Evolutionary conservation across 1,140 invertebrate genomes (phyloP).

Genomic region (Sipha flava): DNA sequence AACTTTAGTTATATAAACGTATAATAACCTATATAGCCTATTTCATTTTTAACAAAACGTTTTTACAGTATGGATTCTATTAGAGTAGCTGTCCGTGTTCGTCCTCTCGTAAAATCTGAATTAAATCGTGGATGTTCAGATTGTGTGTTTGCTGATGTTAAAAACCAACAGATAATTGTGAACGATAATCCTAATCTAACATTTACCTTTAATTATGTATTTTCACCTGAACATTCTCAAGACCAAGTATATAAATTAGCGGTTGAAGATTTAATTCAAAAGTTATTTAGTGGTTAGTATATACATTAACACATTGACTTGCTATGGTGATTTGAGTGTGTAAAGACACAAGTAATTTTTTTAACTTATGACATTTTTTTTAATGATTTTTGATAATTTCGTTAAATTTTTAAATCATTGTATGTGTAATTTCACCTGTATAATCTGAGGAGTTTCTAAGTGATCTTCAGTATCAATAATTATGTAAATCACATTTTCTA

Average conservation of each 20-base stretch:
- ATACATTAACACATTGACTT: too few relatives aligned
- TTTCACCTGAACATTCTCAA: conserved; percentile 60
- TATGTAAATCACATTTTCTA: too few relatives aligned
- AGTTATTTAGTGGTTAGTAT: conserved; percentile 66
- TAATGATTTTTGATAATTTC: too few relatives aligned
- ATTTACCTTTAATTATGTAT: conserved; percentile 86
- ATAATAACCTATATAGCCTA: too few relatives aligned
- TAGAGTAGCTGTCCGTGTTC: conserved; percentile 76
- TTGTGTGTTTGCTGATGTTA: conserved; percentile 47
- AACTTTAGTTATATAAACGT: too few relatives aligned
- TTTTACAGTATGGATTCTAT: conserved; percentile 54
- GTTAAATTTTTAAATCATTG: too few relatives aligned
- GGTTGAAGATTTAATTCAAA: conserved; percentile 63
- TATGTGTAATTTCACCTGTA: too few relatives aligned
- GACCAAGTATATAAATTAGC: conserved; percentile 66
- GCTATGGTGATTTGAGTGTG: too few relatives aligned
- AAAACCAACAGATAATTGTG: conserved; percentile 61
- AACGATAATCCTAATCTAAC: conserved; percentile 55
- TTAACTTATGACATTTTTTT: too few relatives aligned
- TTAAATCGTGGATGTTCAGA: conserved; percentile 51
- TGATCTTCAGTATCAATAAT: too few relatives aligned
- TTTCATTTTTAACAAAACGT: background rate
- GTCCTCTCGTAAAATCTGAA: conserved; percentile 77
- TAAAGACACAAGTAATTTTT: too few relatives aligned
- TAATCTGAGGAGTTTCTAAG: too few relatives aligned